These are phyloP conservation scores for Corythornis cristatus DNA, from an alignment of 2,113 vertebrate genomes.

Conservation along the genomic window DNA sequence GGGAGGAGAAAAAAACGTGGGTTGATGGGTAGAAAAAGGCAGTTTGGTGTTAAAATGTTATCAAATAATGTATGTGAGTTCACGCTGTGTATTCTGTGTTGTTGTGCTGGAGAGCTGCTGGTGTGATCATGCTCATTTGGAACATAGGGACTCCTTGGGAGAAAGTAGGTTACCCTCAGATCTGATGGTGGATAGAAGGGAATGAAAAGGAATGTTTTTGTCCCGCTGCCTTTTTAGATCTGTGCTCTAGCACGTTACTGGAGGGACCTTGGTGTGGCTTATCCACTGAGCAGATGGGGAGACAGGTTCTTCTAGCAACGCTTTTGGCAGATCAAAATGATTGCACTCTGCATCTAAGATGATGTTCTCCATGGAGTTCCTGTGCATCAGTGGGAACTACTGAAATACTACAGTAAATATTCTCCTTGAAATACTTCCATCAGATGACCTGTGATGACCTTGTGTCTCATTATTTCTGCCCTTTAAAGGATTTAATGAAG, in stretches of 20 bases:
- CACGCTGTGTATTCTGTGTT: neutral
- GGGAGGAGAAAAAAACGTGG: neutral
- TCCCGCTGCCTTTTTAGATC: neutral
- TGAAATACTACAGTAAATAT: neutral
- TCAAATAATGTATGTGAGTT: neutral
- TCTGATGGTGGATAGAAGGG: neutral
- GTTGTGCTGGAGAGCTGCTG: neutral
- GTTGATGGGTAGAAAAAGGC: neutral
- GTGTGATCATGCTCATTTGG: neutral
- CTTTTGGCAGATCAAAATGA: neutral
- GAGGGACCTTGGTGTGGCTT: neutral
- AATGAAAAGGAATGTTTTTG: neutral
- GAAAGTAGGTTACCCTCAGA: neutral
- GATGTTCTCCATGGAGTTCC: neutral
- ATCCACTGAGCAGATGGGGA: neutral
- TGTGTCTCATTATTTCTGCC: neutral
- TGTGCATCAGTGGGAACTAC: neutral
- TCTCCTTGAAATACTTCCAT: neutral
- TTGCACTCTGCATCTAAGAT: fast-evolving
- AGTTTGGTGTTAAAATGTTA: neutral
- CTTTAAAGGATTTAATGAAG: neutral
- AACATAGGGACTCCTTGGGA: neutral
- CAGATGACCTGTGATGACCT: neutral
- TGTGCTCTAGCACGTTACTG: fast-evolving
- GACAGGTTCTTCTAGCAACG: neutral